A percentile compares a stretch with the other conserved stretches of the same genome.
Conservation (phyloP, 2,797 vertebrate species). For the Siniperca obscura region DNA sequence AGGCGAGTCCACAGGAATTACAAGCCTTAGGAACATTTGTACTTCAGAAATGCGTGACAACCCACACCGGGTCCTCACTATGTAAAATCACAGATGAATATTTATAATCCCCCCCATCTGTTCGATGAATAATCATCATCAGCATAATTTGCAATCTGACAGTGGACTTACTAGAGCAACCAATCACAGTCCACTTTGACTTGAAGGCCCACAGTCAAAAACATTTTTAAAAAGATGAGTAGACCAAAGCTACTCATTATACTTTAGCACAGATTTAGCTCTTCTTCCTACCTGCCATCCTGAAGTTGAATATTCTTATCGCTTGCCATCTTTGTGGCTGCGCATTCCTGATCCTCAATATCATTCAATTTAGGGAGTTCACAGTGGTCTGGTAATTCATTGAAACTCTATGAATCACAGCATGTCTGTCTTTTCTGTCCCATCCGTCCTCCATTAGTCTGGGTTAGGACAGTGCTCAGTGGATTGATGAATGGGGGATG, state of each 20-base stretch:
- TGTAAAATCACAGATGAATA: constrained; percentile 68
- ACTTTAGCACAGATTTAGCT: constrained; percentile 11
- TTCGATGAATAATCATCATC: constrained; percentile 66
- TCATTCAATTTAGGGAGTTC: constrained; percentile 37
- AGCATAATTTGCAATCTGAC: constrained; percentile 48
- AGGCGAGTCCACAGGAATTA: constrained; percentile 33
- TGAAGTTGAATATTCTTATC: constrained; percentile 14
- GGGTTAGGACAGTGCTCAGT: constrained; percentile 52
- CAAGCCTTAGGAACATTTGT: constrained; percentile 45
- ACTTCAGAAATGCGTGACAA: constrained; percentile 44
- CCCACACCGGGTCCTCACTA: constrained; percentile 47
- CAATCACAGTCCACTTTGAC: constrained; percentile 51
- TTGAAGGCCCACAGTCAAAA: constrained; percentile 42
- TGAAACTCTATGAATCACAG: constrained; percentile 59
- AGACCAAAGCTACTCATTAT: constrained; percentile 17
- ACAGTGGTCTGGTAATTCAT: constrained; percentile 33
- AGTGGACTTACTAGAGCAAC: constrained; percentile 37
- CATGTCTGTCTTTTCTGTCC: constrained; percentile 63
- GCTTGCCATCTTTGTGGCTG: neutral
- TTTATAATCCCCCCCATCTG: constrained; percentile 62
- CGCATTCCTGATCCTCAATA: constrained; percentile 25
- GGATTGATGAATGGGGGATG: constrained; percentile 68
- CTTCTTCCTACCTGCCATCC: constrained; percentile 15
- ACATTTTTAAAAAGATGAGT: constrained; percentile 31
- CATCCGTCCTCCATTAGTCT: constrained; percentile 66